A percentile compares a stretch with the other conserved stretches of the same genome.
Conservation (phyloP, 2,113 vertebrate genomes). For the Lycaon pictus region DNA sequence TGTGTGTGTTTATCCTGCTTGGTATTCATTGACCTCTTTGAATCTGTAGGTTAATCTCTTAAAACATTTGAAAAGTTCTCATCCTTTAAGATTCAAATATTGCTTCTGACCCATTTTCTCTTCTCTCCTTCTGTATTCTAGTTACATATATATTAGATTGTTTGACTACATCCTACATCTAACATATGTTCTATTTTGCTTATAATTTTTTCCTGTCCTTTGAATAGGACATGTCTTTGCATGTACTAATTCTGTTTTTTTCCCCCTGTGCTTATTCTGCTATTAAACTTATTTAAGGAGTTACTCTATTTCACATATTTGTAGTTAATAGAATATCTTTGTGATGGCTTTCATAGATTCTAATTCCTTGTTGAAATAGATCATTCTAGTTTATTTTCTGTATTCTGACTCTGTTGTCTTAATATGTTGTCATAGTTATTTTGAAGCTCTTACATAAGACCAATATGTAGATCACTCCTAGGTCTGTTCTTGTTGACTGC, state of each 20-base stretch:
- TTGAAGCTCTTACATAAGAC: background rate
- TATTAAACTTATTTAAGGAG: background rate
- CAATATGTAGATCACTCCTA: background rate
- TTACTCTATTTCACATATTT: background rate
- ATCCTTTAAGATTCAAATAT: background rate
- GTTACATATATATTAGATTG: background rate
- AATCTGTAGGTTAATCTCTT: background rate
- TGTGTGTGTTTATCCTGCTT: background rate
- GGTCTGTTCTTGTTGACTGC: background rate
- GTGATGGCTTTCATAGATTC: background rate
- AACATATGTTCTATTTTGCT: background rate
- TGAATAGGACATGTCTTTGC: conserved; percentile 15
- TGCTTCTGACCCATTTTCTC: background rate
- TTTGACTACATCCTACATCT: background rate
- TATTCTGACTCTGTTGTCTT: background rate
- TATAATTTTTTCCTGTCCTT: conserved; percentile 1
- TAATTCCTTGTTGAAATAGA: background rate
- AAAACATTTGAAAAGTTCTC: background rate
- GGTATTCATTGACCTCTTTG: background rate
- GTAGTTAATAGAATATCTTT: background rate
- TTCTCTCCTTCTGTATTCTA: background rate
- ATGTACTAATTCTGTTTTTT: background rate
- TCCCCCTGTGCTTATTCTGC: background rate
- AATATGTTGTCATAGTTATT: background rate
- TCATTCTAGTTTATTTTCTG: background rate